Evolutionary conservation across 37 sponge, comb jelly and placozoan genomes (phyloP).

Genomic region (Crambe crambe): DNA sequence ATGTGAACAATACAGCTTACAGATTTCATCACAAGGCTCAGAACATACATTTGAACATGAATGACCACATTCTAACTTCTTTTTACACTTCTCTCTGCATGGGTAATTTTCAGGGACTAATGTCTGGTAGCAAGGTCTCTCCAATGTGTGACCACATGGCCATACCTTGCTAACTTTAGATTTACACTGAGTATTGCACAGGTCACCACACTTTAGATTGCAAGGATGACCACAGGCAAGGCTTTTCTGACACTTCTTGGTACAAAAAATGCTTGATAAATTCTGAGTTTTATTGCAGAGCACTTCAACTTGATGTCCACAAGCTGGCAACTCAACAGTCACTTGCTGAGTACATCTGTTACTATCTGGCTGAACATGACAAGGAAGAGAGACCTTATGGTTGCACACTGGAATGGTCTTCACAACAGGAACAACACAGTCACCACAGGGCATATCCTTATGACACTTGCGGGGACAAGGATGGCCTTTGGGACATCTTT

Average conservation of each 20-base stretch:
- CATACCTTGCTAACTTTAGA: neutral
- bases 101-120: neutral
- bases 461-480: conserved; percentile 24
- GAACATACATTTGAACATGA: neutral
- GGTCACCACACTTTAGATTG: neutral
- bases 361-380: neutral
- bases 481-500: conserved; percentile 42
- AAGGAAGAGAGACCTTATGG: neutral
- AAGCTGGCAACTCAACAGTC: no score
- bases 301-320: no score
- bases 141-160: neutral
- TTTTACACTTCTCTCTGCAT: neutral
- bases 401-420: neutral
- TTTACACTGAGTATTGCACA: neutral
- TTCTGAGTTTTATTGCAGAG: neutral
- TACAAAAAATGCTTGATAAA: no score
- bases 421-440: conserved; percentile 19
- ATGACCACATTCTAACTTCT: neutral
- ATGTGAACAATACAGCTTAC: conserved; percentile 19
- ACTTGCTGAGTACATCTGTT: conserved; percentile 36
- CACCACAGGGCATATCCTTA: conserved; percentile 21
- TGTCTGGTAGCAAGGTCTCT: neutral
- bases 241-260: neutral
- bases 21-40: conserved; percentile 27
- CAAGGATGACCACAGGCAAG: neutral